Conservation (phyloP, 2,888 invertebrate species). For the Gibbula magus region DNA sequence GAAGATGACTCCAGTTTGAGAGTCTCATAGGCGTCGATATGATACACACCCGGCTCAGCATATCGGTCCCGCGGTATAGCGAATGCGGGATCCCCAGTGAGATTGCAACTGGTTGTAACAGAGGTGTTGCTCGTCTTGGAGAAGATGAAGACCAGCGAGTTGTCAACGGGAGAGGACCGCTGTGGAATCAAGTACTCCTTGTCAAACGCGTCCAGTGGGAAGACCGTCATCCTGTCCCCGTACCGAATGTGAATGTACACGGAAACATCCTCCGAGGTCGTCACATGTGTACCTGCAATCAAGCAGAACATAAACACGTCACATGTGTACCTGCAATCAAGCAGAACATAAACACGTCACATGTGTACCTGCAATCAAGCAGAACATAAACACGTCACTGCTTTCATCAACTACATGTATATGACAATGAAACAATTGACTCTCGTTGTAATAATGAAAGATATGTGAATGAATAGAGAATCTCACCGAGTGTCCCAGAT, state of each 20-base stretch:
- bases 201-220: conserved; percentile 27
- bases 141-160: conserved; percentile 19
- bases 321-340: conserved; percentile 26
- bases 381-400: background rate
- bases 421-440: no score
- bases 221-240: conserved; percentile 33
- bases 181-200: conserved; percentile 29
- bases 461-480: no score
- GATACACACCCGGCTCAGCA: background rate
- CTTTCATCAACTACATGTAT: no score
- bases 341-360: background rate
- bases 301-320: background rate
- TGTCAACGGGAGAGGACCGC: conserved; percentile 6
- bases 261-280: conserved; percentile 25
- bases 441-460: no score
- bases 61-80: background rate
- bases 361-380: conserved; percentile 23
- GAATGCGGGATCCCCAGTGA: background rate
- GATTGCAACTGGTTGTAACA: background rate
- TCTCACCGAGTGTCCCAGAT: no score
- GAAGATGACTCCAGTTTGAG: background rate
- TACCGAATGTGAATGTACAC: conserved; percentile 16
- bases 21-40: background rate
- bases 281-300: conserved; percentile 26
- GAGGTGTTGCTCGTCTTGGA: background rate